Evolutionary conservation across 1,140 invertebrate genomes (phyloP).

Genomic region (Ylistrum balloti): DNA sequence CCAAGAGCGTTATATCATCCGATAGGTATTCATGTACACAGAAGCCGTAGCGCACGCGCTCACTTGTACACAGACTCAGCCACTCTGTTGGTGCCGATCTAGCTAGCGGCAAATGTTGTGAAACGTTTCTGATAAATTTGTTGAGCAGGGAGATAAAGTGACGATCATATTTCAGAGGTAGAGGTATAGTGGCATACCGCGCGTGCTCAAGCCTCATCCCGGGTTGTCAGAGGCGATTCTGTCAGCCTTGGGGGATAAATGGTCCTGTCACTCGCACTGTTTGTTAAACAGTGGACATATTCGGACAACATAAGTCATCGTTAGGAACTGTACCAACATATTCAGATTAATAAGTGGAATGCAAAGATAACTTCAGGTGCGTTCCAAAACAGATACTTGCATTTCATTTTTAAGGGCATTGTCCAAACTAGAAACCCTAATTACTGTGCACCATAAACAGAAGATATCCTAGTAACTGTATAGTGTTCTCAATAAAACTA

Average conservation of each 20-base stretch:
- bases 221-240: neutral
- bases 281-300: neutral
- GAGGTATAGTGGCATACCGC: slow-evolving; percentile 37
- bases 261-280: neutral
- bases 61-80: neutral
- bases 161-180: slow-evolving; percentile 23
- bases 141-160: slow-evolving; percentile 16
- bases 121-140: slow-evolving; percentile 35
- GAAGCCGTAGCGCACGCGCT: slow-evolving; percentile 35
- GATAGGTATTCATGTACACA: slow-evolving; percentile 19
- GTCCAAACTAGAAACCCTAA: no score
- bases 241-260: neutral
- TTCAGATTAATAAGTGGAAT: no score
- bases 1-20: neutral
- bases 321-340: no score
- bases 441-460: no score
- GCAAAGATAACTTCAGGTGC: no score
- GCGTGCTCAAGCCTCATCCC: slow-evolving; percentile 21
- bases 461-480: no score
- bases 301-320: no score
- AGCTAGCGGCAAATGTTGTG: slow-evolving; percentile 37
- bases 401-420: no score
- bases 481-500: no score
- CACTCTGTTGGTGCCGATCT: neutral
- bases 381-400: no score